Conservation (phyloP, 2,113 vertebrate genomes). For the Nannospalax galili region DNA sequence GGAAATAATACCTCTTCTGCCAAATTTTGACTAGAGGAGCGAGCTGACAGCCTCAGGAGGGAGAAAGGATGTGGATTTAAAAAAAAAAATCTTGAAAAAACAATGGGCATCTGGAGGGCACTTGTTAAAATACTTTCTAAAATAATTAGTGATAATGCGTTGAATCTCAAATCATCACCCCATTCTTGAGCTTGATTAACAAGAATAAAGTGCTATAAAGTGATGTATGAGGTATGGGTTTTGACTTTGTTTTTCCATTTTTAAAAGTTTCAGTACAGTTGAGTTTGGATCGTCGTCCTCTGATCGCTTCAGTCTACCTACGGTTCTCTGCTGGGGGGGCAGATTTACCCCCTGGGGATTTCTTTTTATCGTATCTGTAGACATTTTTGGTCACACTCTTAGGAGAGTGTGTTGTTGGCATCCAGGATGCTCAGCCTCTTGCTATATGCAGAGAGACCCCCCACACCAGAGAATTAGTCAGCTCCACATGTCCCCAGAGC, state of each 20-base stretch:
- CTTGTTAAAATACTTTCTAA: conserved; percentile 43
- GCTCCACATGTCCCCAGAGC: neutral
- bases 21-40: conserved; percentile 55
- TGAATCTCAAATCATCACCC: conserved; percentile 15
- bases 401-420: neutral
- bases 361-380: neutral
- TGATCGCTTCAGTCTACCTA: neutral
- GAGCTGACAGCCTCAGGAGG: conserved; percentile 16
- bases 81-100: conserved; percentile 22
- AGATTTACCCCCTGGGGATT: neutral
- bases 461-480: neutral
- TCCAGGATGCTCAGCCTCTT: neutral
- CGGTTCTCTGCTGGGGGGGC: neutral
- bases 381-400: neutral
- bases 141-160: conserved; percentile 50
- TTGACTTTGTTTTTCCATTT: neutral
- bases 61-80: conserved; percentile 25
- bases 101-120: conserved; percentile 27
- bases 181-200: neutral
- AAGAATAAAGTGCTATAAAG: neutral
- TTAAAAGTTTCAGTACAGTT: neutral
- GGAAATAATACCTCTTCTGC: conserved; percentile 62
- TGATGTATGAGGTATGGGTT: neutral
- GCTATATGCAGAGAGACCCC: neutral
- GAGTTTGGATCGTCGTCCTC: neutral